phyloP scores from a whole-genome alignment of 2,888 invertebrate genomes.

The Metallyticus violacea region DNA sequence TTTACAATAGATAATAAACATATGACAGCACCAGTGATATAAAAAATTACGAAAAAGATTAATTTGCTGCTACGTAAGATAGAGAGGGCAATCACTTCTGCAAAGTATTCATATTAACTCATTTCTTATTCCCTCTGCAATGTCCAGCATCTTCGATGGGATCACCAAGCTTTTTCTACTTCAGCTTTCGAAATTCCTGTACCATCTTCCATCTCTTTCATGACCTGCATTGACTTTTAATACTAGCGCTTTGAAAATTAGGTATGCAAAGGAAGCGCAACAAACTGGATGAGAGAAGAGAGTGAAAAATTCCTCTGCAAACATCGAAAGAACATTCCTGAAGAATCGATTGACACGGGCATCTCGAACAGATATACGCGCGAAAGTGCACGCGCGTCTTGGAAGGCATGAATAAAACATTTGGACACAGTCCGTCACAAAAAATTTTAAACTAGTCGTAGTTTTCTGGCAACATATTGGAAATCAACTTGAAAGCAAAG shows the following conservation, averaged over 20 bases:
- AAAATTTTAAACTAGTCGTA: not conserved
- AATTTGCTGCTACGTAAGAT: not conserved
- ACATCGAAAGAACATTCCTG: not conserved
- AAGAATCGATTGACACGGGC: not conserved
- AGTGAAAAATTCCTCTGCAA: not conserved
- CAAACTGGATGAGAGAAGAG: not conserved
- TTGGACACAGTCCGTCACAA: not conserved
- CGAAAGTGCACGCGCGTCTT: not conserved
- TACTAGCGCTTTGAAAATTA: not conserved
- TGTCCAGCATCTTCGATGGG: not conserved
- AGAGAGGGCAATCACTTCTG: not conserved
- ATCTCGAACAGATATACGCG: no score
- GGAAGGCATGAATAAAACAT: not conserved
- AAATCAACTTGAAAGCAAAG: no score
- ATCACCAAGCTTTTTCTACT: not conserved
- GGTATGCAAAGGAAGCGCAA: not conserved
- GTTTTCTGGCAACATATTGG: no score
- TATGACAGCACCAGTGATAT: no score
- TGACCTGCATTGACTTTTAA: not conserved
- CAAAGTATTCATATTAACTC: not conserved
- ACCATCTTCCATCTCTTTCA: not conserved
- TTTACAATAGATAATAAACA: no score
- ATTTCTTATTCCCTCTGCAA: not conserved
- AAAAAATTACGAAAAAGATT: no score
- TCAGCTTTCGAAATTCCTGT: not conserved